phyloP scores from a whole-genome alignment of 2,113 vertebrate genomes.

The Aplodontia rufa region DNA sequence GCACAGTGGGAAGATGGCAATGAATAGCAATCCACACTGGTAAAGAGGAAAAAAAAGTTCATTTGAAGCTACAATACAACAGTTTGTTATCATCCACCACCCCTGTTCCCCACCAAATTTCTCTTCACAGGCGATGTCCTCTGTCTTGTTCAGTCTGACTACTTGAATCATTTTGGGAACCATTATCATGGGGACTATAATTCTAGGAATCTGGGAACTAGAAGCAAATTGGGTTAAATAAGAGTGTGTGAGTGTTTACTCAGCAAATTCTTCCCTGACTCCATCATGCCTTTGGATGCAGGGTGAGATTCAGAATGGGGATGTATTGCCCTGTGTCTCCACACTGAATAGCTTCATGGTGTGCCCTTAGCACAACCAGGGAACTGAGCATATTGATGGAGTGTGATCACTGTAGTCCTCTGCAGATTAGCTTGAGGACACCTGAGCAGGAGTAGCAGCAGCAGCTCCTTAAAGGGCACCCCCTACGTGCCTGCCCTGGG shows the following conservation, averaged over 20 bases:
- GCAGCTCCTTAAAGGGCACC: not conserved
- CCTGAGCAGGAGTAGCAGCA: rapidly evolving
- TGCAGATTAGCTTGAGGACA: not conserved
- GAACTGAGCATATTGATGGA: constrained; percentile 8
- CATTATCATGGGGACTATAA: not conserved
- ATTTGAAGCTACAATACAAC: not conserved
- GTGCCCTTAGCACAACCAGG: not conserved
- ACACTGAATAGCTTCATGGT: not conserved
- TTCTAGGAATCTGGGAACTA: not conserved
- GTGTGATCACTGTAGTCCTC: not conserved
- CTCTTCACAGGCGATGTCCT: not conserved
- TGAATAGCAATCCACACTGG: not conserved
- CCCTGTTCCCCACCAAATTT: not conserved
- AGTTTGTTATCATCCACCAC: not conserved
- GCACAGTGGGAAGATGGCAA: not conserved
- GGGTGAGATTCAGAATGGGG: not conserved
- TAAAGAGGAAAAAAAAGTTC: not conserved
- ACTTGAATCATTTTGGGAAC: not conserved
- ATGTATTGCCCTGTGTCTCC: not conserved
- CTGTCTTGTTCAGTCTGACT: not conserved
- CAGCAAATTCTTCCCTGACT: not conserved
- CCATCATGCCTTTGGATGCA: not conserved
- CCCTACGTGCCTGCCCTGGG: rapidly evolving
- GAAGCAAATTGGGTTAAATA: not conserved
- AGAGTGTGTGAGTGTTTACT: not conserved